phyloP scores from a whole-genome alignment of 2,113 vertebrate genomes.

The Anser brachyrhynchus region DNA sequence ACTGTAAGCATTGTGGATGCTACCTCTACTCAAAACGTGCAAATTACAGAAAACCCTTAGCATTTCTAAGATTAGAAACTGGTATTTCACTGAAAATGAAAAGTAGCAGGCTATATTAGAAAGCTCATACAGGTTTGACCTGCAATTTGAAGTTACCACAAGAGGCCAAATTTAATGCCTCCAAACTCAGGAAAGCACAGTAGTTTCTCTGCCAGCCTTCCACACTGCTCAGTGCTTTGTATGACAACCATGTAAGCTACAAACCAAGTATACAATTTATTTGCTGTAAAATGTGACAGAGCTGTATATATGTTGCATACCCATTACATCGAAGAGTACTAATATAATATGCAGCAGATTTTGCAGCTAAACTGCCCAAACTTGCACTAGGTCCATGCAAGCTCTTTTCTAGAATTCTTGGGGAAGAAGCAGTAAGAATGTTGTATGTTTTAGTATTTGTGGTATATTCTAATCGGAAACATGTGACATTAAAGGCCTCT shows the following conservation, averaged over 20 bases:
- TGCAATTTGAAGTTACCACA: not conserved
- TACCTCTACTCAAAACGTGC: not conserved
- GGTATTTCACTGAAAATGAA: not conserved
- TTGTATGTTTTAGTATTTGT: not conserved
- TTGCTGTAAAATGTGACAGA: fast-evolving
- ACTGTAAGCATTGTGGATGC: not conserved
- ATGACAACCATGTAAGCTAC: fast-evolving
- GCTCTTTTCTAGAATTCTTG: not conserved
- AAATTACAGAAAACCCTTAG: not conserved
- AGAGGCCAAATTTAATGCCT: not conserved
- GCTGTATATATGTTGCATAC: not conserved
- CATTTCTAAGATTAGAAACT: not conserved
- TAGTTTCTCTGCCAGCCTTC: not conserved
- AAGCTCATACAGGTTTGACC: not conserved
- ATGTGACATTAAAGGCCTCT: not conserved
- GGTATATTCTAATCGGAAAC: not conserved
- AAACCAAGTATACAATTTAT: not conserved
- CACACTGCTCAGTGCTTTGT: fast-evolving
- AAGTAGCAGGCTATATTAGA: not conserved
- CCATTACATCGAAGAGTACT: fast-evolving
- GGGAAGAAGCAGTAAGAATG: not conserved
- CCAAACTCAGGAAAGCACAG: fast-evolving
- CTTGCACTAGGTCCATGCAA: not conserved
- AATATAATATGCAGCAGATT: not conserved
- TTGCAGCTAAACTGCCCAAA: not conserved